These are phyloP conservation scores for Hyaena hyaena DNA, from an alignment of 2,113 vertebrate species.

Conservation along the genomic window DNA sequence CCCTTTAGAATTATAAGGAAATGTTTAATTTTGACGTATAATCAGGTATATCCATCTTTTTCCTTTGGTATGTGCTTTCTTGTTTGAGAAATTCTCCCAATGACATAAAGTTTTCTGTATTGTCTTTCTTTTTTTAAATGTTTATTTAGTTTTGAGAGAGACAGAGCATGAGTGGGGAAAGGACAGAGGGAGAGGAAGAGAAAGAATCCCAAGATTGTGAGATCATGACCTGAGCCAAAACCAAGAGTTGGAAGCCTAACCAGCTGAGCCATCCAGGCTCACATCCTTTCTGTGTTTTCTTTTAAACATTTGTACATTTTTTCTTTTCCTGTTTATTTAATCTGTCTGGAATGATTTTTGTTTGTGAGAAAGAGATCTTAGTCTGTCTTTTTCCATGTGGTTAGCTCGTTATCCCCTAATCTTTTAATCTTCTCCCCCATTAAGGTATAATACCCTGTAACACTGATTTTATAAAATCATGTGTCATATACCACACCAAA, in stretches of 20 bases:
- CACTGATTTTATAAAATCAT: not conserved
- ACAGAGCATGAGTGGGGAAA: too few relatives aligned
- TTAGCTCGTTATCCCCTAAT: not conserved
- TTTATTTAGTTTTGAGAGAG: too few relatives aligned
- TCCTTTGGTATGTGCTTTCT: not conserved
- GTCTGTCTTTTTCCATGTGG: not conserved
- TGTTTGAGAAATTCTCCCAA: not conserved
- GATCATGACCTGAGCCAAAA: too few relatives aligned
- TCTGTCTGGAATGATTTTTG: not conserved
- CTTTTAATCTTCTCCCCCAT: not conserved
- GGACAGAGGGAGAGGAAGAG: too few relatives aligned
- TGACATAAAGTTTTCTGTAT: not conserved
- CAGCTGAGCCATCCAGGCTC: too few relatives aligned
- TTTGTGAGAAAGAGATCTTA: not conserved
- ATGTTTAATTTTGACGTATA: not conserved
- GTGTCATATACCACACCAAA: not conserved
- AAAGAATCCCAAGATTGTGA: too few relatives aligned
- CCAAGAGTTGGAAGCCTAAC: too few relatives aligned
- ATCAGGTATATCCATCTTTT: not conserved
- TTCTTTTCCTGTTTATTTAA: slow-evolving; percentile 8
- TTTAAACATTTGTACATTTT: not conserved
- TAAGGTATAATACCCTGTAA: not conserved
- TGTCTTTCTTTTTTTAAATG: not conserved
- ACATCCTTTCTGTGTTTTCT: not conserved
- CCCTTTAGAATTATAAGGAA: not conserved